Evolutionary conservation across 2,113 vertebrate genomes (phyloP), one percentile per base, ranked within the genome.

Genomic region (Tetraodon nigroviridis): DNA sequence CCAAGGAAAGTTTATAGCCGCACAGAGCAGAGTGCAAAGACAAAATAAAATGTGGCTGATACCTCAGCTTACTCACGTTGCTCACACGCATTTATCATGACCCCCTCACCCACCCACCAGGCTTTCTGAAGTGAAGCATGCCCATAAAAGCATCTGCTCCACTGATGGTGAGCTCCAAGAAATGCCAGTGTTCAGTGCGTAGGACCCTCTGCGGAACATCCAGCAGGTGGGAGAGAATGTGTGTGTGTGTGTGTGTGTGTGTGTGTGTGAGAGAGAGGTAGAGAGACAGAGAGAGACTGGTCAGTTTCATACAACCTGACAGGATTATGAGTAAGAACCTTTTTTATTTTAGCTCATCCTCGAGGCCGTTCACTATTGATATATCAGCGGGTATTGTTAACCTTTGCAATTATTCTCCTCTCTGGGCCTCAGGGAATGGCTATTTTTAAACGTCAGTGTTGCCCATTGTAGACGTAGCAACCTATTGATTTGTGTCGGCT

Each of bases 381-480:
- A 58, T 51, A 73, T 59, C 75, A 55, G 69, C 51, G 49, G 49
- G 51, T 63, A 71, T 78, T 81, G 68, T 82, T 79, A 78, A 76
- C 67, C 61, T 73, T 78, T 57, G 76, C 72, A 69, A 70, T 72
- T 77, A 70, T 60, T 78, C 69, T 61, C 55, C 50, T 63, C 64
- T 64, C 67, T 64, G 45, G 14, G 18, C 14, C 29, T 73, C 24
- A 0, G 15, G 71, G 58, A 71, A 78, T 22, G 4, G 19, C 42
- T 84, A 76, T 83, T 82, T 82, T 78, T 62, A 60, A 81, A 80
- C n/a, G 55, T 52, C 15, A 27, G 61, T 57, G 48, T 40, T 44
- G 51, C 49, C 74, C 73, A 75, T 86, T 86, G 82, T 86, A 82
- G 68, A 64, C 57, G 72, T 64, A 85, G 82, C 79, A 73, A 71